Evolutionary conservation across 53 echinoderm and acorn worm genomes (phyloP).

Genomic region (Crossaster papposus): DNA sequence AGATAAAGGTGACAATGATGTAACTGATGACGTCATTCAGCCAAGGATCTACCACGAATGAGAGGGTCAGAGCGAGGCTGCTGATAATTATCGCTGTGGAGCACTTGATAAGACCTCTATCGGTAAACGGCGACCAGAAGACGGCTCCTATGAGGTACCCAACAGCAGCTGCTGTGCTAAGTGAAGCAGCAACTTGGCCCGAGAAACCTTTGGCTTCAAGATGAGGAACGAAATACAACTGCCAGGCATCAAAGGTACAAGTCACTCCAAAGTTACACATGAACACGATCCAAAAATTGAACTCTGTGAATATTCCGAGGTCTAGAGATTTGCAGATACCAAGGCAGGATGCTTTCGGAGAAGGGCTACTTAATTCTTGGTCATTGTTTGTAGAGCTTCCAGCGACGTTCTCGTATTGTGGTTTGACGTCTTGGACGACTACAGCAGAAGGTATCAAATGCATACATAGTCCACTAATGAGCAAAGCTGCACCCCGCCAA

Average conservation of each 20-base stretch:
- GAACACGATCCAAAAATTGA: neutral
- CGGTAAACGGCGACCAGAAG: neutral
- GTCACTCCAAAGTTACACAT: neutral
- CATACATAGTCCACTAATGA: neutral
- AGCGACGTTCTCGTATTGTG: neutral
- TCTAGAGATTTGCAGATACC: neutral
- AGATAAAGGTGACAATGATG: neutral
- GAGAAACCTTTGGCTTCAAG: neutral
- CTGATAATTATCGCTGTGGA: neutral
- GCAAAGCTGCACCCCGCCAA: conserved; percentile 1
- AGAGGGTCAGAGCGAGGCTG: neutral
- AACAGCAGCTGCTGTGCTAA: neutral
- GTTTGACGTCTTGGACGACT: neutral
- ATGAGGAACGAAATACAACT: conserved; percentile 10
- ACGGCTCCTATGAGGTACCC: neutral
- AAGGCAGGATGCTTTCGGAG: neutral
- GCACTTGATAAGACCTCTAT: neutral
- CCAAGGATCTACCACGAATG: conserved; percentile 14
- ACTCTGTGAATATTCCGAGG: neutral
- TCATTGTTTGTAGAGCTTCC: neutral
- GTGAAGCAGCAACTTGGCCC: neutral
- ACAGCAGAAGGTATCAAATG: neutral
- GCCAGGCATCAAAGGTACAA: neutral
- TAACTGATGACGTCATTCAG: neutral
- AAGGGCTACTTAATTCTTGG: neutral